Evolutionary conservation across 1,140 invertebrate genomes (phyloP).

Genomic region (Drosophila ficusphila): DNA sequence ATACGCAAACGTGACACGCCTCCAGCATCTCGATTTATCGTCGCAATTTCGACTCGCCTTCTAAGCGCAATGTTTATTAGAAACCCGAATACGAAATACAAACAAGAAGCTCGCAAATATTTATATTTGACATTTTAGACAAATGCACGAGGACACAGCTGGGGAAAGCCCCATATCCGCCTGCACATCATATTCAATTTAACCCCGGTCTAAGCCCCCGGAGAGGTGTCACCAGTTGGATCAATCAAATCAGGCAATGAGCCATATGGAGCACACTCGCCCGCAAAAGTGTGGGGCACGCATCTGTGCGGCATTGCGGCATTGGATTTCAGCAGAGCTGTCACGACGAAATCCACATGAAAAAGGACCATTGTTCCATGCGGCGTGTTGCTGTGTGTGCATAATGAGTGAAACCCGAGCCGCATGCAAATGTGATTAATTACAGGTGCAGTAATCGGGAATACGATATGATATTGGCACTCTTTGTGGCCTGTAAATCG

Average conservation of each 20-base stretch:
- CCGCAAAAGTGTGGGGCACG: slow-evolving; percentile 10
- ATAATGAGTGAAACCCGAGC: slow-evolving; percentile 16
- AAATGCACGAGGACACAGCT: slow-evolving; percentile 55
- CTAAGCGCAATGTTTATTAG: slow-evolving; percentile 56
- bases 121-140: slow-evolving; percentile 69
- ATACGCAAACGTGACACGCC: slow-evolving; percentile 48
- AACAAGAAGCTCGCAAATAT: slow-evolving; percentile 60
- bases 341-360: slow-evolving; percentile 32
- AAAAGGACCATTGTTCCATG: slow-evolving; percentile 39
- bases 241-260: slow-evolving; percentile 67
- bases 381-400: slow-evolving; percentile 3
- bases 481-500: slow-evolving; percentile 34
- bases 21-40: slow-evolving; percentile 17
- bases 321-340: slow-evolving; percentile 54
- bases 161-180: neutral
- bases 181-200: too few species aligned
- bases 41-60: slow-evolving; percentile 12
- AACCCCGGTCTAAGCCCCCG: neutral
- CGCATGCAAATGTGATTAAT: slow-evolving; percentile 54
- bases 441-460: slow-evolving; percentile 21
- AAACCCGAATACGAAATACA: slow-evolving; percentile 52
- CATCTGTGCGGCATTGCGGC: slow-evolving; percentile 7
- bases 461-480: slow-evolving; percentile 26
- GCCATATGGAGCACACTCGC: slow-evolving; percentile 39
- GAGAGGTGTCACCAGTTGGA: slow-evolving; percentile 60